Conservation (phyloP, 2,888 invertebrate genomes). For the Hecatera dysodea region DNA sequence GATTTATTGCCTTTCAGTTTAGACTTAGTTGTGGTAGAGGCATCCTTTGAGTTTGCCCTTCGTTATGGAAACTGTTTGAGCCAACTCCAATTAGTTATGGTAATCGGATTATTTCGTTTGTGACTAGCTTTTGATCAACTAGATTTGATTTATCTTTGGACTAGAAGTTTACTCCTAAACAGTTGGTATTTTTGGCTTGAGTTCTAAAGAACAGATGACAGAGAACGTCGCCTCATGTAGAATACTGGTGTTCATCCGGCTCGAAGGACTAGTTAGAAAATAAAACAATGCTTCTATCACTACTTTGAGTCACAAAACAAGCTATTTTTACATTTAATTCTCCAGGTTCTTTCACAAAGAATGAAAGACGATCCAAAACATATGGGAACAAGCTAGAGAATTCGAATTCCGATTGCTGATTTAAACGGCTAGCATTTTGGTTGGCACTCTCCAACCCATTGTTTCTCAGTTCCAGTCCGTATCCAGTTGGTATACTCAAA, state of each 20-base stretch:
- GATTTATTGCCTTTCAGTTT: constrained; percentile 37
- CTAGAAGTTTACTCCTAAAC: background rate
- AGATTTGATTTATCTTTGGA: background rate
- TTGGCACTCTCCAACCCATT: background rate
- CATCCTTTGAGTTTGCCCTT: background rate
- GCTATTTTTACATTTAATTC: too few species aligned
- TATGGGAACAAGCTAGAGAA: too few species aligned
- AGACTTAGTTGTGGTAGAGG: background rate
- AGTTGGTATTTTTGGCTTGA: background rate
- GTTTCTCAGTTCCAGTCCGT: too few species aligned
- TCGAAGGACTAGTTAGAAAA: background rate
- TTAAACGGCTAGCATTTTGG: background rate
- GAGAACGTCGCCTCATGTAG: background rate
- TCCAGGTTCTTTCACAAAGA: too few species aligned
- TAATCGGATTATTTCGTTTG: constrained; percentile 7
- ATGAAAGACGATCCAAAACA: too few species aligned
- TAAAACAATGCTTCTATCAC: too few species aligned
- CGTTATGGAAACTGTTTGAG: background rate
- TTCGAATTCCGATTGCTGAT: background rate
- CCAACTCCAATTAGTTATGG: constrained; percentile 2
- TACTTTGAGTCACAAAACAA: too few species aligned
- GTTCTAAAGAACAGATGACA: background rate
- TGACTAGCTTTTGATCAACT: background rate
- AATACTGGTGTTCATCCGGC: background rate
- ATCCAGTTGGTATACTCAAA: background rate